Evolutionary conservation across 92 coral and sea anemone genomes (phyloP), one percentile per base, ranked within the genome.

Genomic region (Porites cylindrica): DNA sequence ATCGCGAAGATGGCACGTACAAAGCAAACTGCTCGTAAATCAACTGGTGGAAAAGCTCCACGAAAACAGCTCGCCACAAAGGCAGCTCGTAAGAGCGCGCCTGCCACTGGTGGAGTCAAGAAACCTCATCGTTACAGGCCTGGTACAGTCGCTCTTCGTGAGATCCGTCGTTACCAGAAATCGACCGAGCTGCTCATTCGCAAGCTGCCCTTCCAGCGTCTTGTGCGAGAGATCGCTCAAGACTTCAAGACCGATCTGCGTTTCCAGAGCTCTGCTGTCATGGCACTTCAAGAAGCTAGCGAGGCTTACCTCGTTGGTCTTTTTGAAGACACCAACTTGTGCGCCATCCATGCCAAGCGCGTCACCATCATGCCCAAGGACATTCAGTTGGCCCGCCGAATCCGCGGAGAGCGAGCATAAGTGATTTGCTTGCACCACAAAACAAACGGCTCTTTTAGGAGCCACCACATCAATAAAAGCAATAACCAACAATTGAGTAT

Each of bases 11-110:
- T 96, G 99, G 99, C 99, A 43, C 99, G 99, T 89, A 96, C 99
- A 9, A 96, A 96, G 92, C 99, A 96, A 94, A 96, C 99, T 52
- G 99, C 99, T 32, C 98, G 99, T 72, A 96, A 96, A 91, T 96
- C 99, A 62, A 96, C 99, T 81, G 99, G 99, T 85, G 99, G 99
- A 91, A 96, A 96, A 82, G 99, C 99, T 95, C 99, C 99, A 88
- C 96, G 99, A 53, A 96, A 96, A 86, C 98, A 95, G 68, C 90
- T 96, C 76, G 99, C 99, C 92, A 96, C 99, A 38, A 96, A 96
- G 84, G 99, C 99, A 74, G 99, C 99, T 84, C 99, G 99, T 63
- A 96, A 96, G 92, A 96, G 99, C 89, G 99, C 99, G 61, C 99
- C 99, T 20, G 99, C 99, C 73, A 94, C 99, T 61, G 98, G 99